Evolutionary conservation across 2,113 vertebrate species (phyloP).

Genomic region (Cavia aperea): DNA sequence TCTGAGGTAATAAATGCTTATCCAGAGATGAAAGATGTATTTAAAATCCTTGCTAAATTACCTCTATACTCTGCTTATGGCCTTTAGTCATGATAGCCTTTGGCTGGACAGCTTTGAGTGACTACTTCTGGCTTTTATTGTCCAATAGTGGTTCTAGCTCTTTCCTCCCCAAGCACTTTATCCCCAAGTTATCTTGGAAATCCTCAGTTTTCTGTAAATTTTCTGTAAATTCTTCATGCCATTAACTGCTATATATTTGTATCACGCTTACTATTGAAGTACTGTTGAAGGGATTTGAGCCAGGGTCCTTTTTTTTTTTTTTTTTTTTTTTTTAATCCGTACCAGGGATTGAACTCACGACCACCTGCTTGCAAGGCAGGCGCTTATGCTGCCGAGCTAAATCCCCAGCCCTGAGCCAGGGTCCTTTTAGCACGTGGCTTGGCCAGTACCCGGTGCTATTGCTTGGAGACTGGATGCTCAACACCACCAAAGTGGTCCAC

Average conservation of each 20-base stretch:
- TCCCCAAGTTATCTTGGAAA: not conserved
- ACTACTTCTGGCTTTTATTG: not conserved
- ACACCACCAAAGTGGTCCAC: not conserved
- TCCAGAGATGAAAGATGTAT: not conserved
- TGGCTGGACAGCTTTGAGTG: not conserved
- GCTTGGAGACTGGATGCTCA: not conserved
- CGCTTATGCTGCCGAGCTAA: no score
- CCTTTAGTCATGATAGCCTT: not conserved
- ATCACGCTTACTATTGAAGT: not conserved
- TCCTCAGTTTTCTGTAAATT: not conserved
- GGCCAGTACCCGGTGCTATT: not conserved
- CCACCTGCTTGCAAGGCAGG: no score
- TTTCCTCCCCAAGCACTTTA: not conserved
- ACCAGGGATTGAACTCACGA: no score
- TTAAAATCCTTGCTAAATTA: not conserved
- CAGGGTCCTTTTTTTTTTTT: no score
- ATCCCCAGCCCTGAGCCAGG: no score
- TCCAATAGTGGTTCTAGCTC: not conserved
- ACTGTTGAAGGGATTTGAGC: not conserved
- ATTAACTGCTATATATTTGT: not conserved
- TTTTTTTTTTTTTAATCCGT: no score
- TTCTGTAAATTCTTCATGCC: not conserved
- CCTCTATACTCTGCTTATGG: not conserved
- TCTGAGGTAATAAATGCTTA: not conserved
- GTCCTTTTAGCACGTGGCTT: fast-evolving